Evolutionary conservation across 2,113 vertebrate species (phyloP).

Genomic region (Clupea harengus): DNA sequence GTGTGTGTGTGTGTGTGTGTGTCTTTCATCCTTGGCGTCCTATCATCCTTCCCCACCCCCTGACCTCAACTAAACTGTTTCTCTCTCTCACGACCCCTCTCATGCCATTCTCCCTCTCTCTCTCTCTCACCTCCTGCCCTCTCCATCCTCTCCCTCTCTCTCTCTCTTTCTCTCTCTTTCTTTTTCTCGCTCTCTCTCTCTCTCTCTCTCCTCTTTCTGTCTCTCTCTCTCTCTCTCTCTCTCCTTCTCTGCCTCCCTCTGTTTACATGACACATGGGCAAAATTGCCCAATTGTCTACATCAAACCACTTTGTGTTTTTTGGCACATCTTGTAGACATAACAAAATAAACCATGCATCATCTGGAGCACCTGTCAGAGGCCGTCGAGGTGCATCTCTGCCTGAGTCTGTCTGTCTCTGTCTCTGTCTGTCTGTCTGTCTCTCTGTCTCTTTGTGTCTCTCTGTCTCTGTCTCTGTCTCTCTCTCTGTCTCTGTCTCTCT

Average conservation of each 20-base stretch:
- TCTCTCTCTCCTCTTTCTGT: not conserved
- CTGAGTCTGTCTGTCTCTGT: not conserved
- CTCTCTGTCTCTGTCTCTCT: not conserved
- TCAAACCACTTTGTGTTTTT: not conserved
- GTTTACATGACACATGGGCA: no score
- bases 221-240: slow-evolving; percentile 30
- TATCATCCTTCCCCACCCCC: slow-evolving; percentile 56
- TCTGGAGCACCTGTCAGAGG: not conserved
- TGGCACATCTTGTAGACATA: not conserved
- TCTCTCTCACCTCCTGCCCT: not conserved
- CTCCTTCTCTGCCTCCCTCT: not conserved
- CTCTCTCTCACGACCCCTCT: slow-evolving; percentile 51
- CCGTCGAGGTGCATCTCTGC: not conserved
- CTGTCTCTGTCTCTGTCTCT: not conserved
- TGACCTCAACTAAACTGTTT: slow-evolving; percentile 55
- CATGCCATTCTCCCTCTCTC: slow-evolving; percentile 21
- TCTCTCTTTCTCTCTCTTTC: slow-evolving; percentile 1
- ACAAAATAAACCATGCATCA: not conserved
- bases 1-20: slow-evolving; percentile 42
- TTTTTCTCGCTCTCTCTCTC: slow-evolving; percentile 14
- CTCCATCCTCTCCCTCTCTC: slow-evolving; percentile 17
- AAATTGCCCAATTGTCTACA: not conserved
- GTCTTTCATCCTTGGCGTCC: slow-evolving; percentile 36
- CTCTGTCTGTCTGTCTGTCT: not conserved
- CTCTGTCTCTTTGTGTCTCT: not conserved